These are phyloP conservation scores for Anthopleura xanthogrammica DNA, from an alignment of 92 coral and sea anemone genomes.

Conservation along the genomic window DNA sequence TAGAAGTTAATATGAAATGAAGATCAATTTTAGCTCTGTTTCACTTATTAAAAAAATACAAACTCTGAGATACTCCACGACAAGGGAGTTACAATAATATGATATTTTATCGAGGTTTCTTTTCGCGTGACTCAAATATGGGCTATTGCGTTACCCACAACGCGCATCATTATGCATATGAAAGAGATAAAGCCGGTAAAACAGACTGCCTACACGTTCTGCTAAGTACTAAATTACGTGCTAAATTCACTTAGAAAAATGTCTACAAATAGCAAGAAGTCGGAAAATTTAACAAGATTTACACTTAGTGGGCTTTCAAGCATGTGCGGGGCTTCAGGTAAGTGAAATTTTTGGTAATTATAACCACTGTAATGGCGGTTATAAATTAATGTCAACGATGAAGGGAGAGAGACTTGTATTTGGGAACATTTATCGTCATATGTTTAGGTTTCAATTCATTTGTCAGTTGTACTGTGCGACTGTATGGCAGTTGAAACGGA, in stretches of 20 bases:
- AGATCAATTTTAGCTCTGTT: background rate
- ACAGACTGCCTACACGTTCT: background rate
- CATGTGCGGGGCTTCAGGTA: conserved; percentile 78
- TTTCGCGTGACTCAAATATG: background rate
- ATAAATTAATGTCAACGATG: too few relatives aligned
- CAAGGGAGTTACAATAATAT: background rate
- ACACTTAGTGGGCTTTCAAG: conserved; percentile 64
- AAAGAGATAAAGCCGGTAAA: background rate
- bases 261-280: conserved; percentile 15
- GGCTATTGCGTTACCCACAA: conserved; percentile 10
- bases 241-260: background rate
- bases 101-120: background rate
- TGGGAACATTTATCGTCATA: too few relatives aligned
- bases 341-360: background rate
- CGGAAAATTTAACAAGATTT: conserved; percentile 65
- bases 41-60: background rate
- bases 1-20: background rate
- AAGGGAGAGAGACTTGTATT: too few relatives aligned
- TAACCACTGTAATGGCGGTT: too few relatives aligned
- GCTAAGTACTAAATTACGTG: background rate
- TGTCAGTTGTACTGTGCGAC: too few relatives aligned
- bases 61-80: too few relatives aligned
- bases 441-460: too few relatives aligned
- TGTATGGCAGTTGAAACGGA: too few relatives aligned
- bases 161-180: conserved; percentile 2